Evolutionary conservation across 2,888 invertebrate genomes (phyloP), one percentile per base, ranked within the genome.

Genomic region (Resseliella maxima): DNA sequence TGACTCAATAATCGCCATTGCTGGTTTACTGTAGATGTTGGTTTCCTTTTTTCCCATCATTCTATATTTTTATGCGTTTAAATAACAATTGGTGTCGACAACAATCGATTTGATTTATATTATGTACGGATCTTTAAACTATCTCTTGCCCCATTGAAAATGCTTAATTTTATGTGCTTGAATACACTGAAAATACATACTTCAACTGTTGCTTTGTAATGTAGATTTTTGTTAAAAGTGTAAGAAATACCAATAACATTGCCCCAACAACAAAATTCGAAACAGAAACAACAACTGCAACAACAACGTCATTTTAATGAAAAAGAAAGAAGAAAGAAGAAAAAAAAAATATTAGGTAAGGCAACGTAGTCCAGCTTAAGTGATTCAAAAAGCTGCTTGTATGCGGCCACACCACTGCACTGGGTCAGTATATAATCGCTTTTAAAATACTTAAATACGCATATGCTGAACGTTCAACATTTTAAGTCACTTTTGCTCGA

Each of bases 191-290:
- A 72, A 72, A 72, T n/a, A n/a, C 31, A 31, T 31, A 72, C 31
- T 72, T 72, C 31, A 72, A 72, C 31, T 72, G 31, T 31, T 31
- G 72, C 72, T 31, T 35, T 72, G 72, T 72, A 72, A 72, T 72
- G 72, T 35, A 72, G n/a, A 31, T 31, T 72, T n/a, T n/a, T n/a
- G n/a, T n/a, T n/a, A n/a, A n/a, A n/a, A n/a, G n/a, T n/a, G n/a
- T n/a, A n/a, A n/a, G n/a, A n/a, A n/a, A n/a, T n/a, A n/a, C n/a
- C n/a, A n/a, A n/a, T n/a, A n/a, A n/a, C n/a, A n/a, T n/a, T 35
- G 31, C 15, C 15, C 31, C 3, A 24, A 59, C 24, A 27, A 27
- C 15, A 59, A 24, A 8, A 31, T n/a, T n/a, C 31, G 18, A 31
- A 31, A 27, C 24, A 59, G 46, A 6, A 27, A 24, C 3, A 24